Conservation (phyloP, 23 tunicate species). For the Halocynthia roretzi region DNA sequence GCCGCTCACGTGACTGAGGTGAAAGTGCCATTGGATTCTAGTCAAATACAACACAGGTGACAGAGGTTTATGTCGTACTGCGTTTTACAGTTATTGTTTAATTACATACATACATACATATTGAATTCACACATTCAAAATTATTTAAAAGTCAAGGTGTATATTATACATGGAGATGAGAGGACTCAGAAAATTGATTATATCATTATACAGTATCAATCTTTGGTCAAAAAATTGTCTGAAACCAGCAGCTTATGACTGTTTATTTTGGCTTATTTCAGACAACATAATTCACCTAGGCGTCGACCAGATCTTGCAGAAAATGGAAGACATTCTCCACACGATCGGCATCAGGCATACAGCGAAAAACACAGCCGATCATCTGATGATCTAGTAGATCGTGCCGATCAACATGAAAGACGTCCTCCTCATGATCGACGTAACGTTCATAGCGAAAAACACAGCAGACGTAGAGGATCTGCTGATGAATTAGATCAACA, state of each 20-base stretch:
- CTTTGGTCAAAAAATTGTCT: too few species aligned
- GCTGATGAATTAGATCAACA: not conserved
- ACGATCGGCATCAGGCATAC: not conserved
- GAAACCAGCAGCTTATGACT: too few species aligned
- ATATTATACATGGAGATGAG: not conserved
- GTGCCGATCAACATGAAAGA: not conserved
- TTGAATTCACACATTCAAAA: too few species aligned
- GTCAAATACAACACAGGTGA: not conserved
- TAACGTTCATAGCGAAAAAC: not conserved
- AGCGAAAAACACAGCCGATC: not conserved
- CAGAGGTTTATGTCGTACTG: slow-evolving; percentile 2
- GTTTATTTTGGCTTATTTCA: not conserved
- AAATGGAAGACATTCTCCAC: not conserved
- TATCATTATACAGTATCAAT: too few species aligned
- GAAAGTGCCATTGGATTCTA: not conserved
- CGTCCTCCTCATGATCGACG: not conserved
- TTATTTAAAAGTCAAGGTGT: too few species aligned
- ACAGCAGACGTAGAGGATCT: not conserved
- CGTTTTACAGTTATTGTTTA: too few species aligned
- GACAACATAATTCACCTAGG: not conserved
- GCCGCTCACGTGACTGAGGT: not conserved
- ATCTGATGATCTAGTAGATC: not conserved
- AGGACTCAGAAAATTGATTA: too few species aligned
- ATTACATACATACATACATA: too few species aligned
- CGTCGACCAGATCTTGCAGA: not conserved